A percentile compares a stretch with the other conserved stretches of the same genome.
Evolutionary conservation across 2,888 invertebrate species (phyloP).

Genomic region (Tenthredo livida): DNA sequence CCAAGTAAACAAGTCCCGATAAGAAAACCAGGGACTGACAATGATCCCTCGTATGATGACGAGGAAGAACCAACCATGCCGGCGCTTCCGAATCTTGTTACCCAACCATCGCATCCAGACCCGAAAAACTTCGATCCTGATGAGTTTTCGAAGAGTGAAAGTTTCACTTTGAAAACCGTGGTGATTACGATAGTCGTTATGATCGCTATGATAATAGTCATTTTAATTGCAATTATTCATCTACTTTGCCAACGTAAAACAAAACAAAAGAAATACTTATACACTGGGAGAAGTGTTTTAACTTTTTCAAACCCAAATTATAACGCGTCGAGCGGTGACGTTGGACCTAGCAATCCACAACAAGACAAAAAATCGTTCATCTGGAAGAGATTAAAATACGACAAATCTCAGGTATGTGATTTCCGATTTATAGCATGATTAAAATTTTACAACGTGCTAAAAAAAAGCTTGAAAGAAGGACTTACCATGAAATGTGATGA

Average conservation of each 20-base stretch:
- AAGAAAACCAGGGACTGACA: conserved; percentile 72
- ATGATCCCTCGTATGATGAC: conserved; percentile 70
- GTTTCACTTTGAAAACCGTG: conserved; percentile 77
- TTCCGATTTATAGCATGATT: neutral
- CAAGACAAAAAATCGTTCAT: conserved; percentile 82
- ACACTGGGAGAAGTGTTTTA: conserved; percentile 85
- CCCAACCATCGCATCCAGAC: conserved; percentile 64
- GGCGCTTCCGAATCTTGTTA: conserved; percentile 62
- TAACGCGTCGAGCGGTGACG: conserved; percentile 81
- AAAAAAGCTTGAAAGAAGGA: conserved; percentile 14
- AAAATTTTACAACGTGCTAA: conserved; percentile 35
- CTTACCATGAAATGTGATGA: neutral
- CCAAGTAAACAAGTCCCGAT: conserved; percentile 70
- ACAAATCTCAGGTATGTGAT: conserved; percentile 84
- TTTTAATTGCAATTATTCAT: conserved; percentile 70
- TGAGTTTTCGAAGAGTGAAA: conserved; percentile 71
- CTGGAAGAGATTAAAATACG: conserved; percentile 89
- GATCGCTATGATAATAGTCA: conserved; percentile 73
- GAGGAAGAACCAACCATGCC: conserved; percentile 72
- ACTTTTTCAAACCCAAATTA: conserved; percentile 96
- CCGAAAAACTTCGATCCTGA: conserved; percentile 72
- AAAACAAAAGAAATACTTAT: conserved; percentile 79
- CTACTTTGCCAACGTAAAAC: conserved; percentile 79
- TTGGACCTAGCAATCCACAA: conserved; percentile 71
- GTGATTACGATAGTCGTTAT: conserved; percentile 77